Base-by-base conservation (phyloP, 2,888 invertebrate species). In the Scaeva pyrastri region DNA sequence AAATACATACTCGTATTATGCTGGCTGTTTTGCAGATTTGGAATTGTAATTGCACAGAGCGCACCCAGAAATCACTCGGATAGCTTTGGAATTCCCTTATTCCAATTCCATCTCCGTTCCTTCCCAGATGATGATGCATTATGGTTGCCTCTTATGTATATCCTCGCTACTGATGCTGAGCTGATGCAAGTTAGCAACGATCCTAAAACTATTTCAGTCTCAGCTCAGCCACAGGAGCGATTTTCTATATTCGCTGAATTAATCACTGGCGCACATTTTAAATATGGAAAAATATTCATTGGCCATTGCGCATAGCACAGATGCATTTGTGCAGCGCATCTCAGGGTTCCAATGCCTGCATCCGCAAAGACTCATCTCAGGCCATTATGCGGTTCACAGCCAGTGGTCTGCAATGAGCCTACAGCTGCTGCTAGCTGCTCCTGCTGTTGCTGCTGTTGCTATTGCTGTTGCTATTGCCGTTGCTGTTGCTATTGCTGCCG, bases 281-380 rank as follows among this genome's bases (percentile, higher is more conserved):
- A 86, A 86, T 86, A 86, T 86, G 86, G 77, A 82, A 86, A 86
- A 78, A 77, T 86, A 86, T 86, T 86, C 86, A 86, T 81, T 86
- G 86, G 77, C 73, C 77, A 77, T 50, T 80, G 80, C 75, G 79
- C 75, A 72, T 72, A 68, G 55, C 66, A 66, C 66, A 80, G 81
- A 81, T 74, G 77, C 68, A 81, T 77, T 31, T 77, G 41, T 48
- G 43, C 56, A 62, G 14, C 60, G 68, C 66, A 3, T 31, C 31
- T 62, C 10, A 56, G 16, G 75, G 19, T 72, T 73, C 81, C 2
- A 7, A 8, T 86, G 73, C 56, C 72, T 50, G 85, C 56, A 72
- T 73, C 55, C 68, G 52, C 71, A 75, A 64, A 62, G 68, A 55
- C 45, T 73, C 52, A 60, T 76, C 70, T 56, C 68, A 39, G 62